phyloP scores from a whole-genome alignment of 1,140 invertebrate species.

The Drosophila rhopaloa region DNA sequence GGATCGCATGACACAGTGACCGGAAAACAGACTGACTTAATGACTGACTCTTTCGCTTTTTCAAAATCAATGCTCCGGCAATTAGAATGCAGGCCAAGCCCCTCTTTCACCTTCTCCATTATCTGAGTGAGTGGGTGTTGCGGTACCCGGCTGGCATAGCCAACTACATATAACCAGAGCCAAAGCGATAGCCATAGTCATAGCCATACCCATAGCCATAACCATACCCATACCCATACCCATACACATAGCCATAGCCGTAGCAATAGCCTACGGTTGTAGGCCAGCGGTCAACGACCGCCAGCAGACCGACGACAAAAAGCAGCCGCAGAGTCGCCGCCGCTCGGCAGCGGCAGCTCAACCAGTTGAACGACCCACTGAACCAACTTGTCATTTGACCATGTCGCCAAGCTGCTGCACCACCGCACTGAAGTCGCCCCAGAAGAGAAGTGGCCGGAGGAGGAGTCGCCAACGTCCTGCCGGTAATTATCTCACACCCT shows the following conservation, averaged over 20 bases:
- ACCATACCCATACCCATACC: background rate
- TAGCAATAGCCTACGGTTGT: conserved; percentile 67
- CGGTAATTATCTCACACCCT: conserved; percentile 14
- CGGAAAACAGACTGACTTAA: conserved; percentile 77
- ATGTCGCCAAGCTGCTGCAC: conserved; percentile 54
- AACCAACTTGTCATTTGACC: conserved; percentile 76
- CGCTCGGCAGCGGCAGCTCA: conserved; percentile 37
- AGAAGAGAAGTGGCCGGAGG: no score
- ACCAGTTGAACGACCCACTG: conserved; percentile 75
- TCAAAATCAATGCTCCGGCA: conserved; percentile 57
- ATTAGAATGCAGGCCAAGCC: conserved; percentile 25
- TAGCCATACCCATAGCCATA: background rate
- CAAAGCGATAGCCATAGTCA: conserved; percentile 28
- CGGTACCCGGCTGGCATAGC: conserved; percentile 2
- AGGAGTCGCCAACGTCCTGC: background rate
- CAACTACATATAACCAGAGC: background rate
- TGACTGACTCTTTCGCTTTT: conserved; percentile 68
- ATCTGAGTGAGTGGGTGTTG: background rate
- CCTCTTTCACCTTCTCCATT: conserved; percentile 12
- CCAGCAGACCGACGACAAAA: conserved; percentile 30
- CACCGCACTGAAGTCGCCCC: no score
- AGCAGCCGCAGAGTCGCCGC: conserved; percentile 21
- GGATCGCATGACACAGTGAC: conserved; percentile 77
- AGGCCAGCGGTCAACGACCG: conserved; percentile 74
- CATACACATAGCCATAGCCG: conserved; percentile 10